Evolutionary conservation across 2,797 vertebrate species (phyloP).

Genomic region (Sebastes flavidus): DNA sequence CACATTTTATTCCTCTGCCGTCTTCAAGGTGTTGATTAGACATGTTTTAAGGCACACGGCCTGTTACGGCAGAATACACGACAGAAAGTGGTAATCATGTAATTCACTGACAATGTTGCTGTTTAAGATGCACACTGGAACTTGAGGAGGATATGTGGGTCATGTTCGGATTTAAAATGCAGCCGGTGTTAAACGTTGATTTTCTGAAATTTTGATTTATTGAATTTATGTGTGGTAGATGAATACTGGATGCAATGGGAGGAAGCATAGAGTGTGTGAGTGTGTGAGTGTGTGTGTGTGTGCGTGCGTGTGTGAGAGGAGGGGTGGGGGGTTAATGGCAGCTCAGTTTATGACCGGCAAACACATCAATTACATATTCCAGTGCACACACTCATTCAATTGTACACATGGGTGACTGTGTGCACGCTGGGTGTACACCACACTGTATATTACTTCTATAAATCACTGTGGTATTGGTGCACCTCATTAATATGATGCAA

Average conservation of each 20-base stretch:
- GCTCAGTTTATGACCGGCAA: conserved; percentile 42
- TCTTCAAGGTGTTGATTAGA: conserved; percentile 30
- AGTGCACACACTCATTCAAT: conserved; percentile 45
- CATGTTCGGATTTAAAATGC: conserved; percentile 19
- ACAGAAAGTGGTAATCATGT: conserved; percentile 8
- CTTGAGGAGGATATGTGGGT: conserved; percentile 19
- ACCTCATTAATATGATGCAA: conserved; percentile 39
- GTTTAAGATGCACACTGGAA: background rate
- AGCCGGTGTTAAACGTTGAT: background rate
- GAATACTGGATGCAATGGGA: background rate
- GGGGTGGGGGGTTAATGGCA: background rate
- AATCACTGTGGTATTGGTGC: conserved; percentile 30
- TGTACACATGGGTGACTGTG: conserved; percentile 30
- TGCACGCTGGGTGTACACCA: conserved; percentile 14
- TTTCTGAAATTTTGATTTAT: background rate
- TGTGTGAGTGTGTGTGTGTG: background rate
- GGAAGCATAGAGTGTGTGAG: background rate
- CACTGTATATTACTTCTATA: conserved; percentile 29
- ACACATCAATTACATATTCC: conserved; percentile 63
- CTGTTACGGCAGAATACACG: conserved; percentile 7
- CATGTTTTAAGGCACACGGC: background rate
- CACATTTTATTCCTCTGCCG: conserved; percentile 15
- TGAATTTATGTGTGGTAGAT: background rate
- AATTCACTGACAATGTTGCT: conserved; percentile 11
- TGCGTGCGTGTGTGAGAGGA: background rate